A percentile compares a stretch with the other conserved stretches of the same genome.
These are phyloP conservation scores for Megaleporinus macrocephalus DNA, from an alignment of 2,113 vertebrate genomes.

Conservation along the genomic window DNA sequence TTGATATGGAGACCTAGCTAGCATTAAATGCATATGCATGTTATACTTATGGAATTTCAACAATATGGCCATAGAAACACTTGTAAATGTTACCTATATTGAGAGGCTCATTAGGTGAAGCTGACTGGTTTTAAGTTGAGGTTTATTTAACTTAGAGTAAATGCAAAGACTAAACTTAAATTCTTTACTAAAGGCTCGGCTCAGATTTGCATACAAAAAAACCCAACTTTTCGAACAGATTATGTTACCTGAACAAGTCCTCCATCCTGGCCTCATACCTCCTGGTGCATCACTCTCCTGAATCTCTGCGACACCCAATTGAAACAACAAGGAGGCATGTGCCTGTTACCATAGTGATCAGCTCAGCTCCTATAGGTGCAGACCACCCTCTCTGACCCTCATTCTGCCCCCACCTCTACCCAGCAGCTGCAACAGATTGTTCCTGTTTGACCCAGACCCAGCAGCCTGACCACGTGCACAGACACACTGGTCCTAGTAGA, in stretches of 20 bases:
- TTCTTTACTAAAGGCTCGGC: too few species aligned
- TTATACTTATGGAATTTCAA: too few species aligned
- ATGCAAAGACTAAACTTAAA: too few species aligned
- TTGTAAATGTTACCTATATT: too few species aligned
- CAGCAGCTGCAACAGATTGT: constrained; percentile 6
- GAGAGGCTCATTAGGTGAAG: too few species aligned
- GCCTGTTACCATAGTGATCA: constrained; percentile 50
- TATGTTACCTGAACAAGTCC: neutral
- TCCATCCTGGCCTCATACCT: too few species aligned
- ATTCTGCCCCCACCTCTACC: constrained; percentile 15
- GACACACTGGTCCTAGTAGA: neutral
- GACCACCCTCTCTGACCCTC: constrained; percentile 14
- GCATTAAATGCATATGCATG: too few species aligned
- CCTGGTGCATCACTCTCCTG: neutral
- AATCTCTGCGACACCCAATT: neutral
- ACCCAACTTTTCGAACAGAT: too few species aligned
- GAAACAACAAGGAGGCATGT: constrained; percentile 23
- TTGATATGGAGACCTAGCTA: too few species aligned
- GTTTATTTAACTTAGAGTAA: too few species aligned
- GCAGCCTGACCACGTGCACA: neutral
- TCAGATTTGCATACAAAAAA: neutral
- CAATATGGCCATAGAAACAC: too few species aligned
- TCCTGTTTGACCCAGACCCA: constrained; percentile 1
- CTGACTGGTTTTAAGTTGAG: too few species aligned
- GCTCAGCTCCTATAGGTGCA: constrained; percentile 30